Evolutionary conservation across 2,797 vertebrate genomes (phyloP), one percentile per base, ranked within the genome.

Genomic region (Notolepis coatsorum): DNA sequence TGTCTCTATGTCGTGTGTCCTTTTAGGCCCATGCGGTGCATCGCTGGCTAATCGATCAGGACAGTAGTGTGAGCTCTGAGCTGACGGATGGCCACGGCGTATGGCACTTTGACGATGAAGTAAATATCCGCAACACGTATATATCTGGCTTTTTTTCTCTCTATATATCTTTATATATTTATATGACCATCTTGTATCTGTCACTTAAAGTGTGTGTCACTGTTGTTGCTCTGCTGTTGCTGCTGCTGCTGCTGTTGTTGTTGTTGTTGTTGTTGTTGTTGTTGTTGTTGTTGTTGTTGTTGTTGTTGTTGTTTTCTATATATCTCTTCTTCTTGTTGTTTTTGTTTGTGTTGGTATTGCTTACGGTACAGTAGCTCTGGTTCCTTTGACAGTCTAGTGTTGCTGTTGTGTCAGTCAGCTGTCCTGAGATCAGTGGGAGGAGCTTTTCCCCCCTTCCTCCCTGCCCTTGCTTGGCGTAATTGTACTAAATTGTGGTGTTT

Each of bases 31-130:
- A 93, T 77, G 92, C 91, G 59, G 93, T 93, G 87, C 93, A 94
- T 85, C 92, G 93, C 90, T 94, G 93, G 93, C 92, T 93, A 91
- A 93, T 92, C 92, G 91, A 94, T 93, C 93, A 94, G 92, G 93
- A 94, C 89, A 91, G 89, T 94, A 94, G 91, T 94, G 92, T 93
- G 92, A 93, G 91, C 92, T 93, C 93, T 93, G 93, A 94, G 91
- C 89, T 91, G 91, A 90, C 84, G 88, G 93, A 93, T 92, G 91
- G 91, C 90, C 92, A 92, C 90, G 93, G 91, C 92, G 90, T 94
- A 86, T 94, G 92, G 93, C 91, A 91, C 93, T 93, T 73, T 94
- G 92, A 94, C 92, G 92, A 94, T 91, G 92, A 92, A 94, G 93
- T 94, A 94, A 94, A 93, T 94, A 94, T 93, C 91, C 80, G 88